A percentile compares a stretch with the other conserved stretches of the same genome.
Conservation (phyloP, 2,797 vertebrate species). For the Falco peregrinus region DNA sequence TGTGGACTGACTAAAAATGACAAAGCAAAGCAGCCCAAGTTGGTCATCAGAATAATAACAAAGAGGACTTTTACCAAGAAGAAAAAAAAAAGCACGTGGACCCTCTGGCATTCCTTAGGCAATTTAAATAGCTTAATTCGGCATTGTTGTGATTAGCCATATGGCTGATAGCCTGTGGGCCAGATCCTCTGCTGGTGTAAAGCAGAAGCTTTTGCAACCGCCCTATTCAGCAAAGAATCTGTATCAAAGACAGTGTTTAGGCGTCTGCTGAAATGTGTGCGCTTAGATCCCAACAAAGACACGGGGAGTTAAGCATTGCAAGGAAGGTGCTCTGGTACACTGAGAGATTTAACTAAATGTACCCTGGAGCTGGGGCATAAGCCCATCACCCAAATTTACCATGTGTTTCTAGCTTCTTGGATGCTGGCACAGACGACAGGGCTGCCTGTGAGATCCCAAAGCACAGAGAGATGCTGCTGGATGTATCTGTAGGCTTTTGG, state of each 20-base stretch:
- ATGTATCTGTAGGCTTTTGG: not conserved
- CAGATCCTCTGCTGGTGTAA: conserved; percentile 43
- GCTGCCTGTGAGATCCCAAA: not conserved
- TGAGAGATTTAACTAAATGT: not conserved
- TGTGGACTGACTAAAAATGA: conserved; percentile 69
- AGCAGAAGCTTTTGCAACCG: not conserved
- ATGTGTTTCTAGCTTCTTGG: fast-evolving
- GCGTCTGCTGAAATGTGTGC: not conserved
- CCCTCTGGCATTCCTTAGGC: conserved; percentile 25
- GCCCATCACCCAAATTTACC: not conserved
- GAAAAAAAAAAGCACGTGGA: not conserved
- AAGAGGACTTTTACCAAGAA: conserved; percentile 50
- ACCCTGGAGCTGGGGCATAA: not conserved
- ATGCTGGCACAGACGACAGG: not conserved
- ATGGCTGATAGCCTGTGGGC: conserved; percentile 35
- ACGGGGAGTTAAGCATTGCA: not conserved
- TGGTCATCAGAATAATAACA: conserved; percentile 59
- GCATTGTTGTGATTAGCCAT: conserved; percentile 52
- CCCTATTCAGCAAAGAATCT: conserved; percentile 12
- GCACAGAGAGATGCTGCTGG: not conserved
- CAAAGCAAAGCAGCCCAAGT: conserved; percentile 68
- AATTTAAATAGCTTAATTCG: conserved; percentile 67
- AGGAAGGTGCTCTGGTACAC: not conserved
- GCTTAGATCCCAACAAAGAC: not conserved
- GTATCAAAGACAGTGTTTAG: not conserved